A percentile compares a stretch with the other conserved stretches of the same genome.
These are phyloP conservation scores for Semnornis frantzii DNA, from an alignment of 2,113 vertebrate species.

Conservation along the genomic window DNA sequence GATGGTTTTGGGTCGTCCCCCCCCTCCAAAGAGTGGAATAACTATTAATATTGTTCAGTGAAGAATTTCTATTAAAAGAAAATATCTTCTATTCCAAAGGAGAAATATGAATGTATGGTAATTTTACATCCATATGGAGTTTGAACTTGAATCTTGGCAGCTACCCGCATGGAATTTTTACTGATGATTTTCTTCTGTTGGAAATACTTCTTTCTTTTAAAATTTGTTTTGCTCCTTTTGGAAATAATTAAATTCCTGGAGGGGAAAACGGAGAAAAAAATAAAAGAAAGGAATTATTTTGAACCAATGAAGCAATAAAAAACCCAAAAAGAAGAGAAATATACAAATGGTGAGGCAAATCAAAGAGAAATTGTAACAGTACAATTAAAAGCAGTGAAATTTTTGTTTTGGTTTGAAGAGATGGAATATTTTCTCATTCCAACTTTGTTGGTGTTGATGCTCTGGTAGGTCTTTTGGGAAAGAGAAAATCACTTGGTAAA, in stretches of 20 bases:
- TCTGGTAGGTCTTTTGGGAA: background rate
- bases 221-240: background rate
- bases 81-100: background rate
- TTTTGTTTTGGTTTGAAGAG: background rate
- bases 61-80: background rate
- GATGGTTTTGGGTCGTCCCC: fast-evolving
- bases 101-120: background rate
- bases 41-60: background rate
- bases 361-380: background rate
- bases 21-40: background rate
- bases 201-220: background rate
- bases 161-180: conserved; percentile 11
- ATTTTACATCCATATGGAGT: conserved; percentile 25
- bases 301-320: background rate
- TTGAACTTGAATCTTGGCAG: conserved; percentile 34
- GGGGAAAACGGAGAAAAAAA: no score
- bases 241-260: background rate
- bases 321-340: background rate
- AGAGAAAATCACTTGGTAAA: background rate
- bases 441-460: background rate
- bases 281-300: background rate
- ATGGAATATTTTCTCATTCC: background rate
- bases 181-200: conserved; percentile 31
- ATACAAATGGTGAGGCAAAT: background rate
- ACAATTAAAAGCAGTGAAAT: background rate